Conservation (phyloP, 2,888 invertebrate genomes). For the Herminia tarsipennalis region DNA sequence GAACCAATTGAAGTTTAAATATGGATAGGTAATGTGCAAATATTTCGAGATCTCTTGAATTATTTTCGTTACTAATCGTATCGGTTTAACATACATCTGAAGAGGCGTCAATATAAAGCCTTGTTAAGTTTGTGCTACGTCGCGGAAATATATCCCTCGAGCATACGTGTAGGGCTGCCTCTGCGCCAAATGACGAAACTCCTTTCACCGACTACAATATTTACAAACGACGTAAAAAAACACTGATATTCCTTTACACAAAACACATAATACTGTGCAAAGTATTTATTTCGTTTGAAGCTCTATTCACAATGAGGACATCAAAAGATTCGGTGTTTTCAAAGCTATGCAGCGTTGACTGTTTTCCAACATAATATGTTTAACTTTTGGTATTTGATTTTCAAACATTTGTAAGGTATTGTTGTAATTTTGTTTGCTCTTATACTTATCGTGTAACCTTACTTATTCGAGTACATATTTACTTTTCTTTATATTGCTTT, state of each 20-base stretch:
- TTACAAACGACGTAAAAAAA: constrained; percentile 27
- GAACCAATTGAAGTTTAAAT: no score
- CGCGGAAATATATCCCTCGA: constrained; percentile 56
- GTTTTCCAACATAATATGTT: constrained; percentile 5
- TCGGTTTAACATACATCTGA: constrained; percentile 46
- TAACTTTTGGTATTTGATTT: constrained; percentile 9
- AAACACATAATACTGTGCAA: constrained; percentile 6
- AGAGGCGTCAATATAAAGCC: constrained; percentile 59
- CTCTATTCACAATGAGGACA: constrained; percentile 30
- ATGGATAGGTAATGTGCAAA: background rate
- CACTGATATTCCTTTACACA: constrained; percentile 20
- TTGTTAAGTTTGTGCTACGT: constrained; percentile 72
- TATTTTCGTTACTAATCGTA: constrained; percentile 31
- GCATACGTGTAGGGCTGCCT: constrained; percentile 42
- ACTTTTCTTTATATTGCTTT: no score
- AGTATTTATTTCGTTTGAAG: constrained; percentile 24
- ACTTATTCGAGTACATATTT: no score
- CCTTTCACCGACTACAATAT: constrained; percentile 32
- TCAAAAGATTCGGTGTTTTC: constrained; percentile 26
- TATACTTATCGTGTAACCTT: no score
- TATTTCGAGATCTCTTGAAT: constrained; percentile 12
- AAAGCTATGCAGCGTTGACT: constrained; percentile 12
- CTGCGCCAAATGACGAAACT: constrained; percentile 18
- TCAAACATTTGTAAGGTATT: constrained; percentile 8
- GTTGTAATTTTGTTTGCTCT: constrained; percentile 1